Percentiles rank a stretch among this genome's conserved stretches.
These are phyloP conservation scores for Gavia stellata DNA, from an alignment of 2,113 vertebrate species.

Conservation along the genomic window DNA sequence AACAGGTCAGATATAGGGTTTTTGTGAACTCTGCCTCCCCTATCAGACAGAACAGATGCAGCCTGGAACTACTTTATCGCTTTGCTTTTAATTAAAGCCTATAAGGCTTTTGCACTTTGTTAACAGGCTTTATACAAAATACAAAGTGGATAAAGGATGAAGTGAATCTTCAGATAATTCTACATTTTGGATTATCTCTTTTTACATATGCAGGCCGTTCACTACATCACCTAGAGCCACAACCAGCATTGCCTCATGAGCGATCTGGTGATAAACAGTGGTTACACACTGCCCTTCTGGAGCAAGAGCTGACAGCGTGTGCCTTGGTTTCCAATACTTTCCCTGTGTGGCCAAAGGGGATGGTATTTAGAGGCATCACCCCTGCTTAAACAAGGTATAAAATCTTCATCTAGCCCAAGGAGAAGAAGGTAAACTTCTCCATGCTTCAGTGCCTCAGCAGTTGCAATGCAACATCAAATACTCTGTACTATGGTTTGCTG, in stretches of 20 bases:
- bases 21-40: neutral
- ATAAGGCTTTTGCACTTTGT: neutral
- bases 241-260: neutral
- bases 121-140: neutral
- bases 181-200: neutral
- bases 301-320: neutral
- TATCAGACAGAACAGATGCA: constrained; percentile 24
- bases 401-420: neutral
- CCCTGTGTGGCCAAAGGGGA: neutral
- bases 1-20: neutral
- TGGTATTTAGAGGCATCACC: neutral
- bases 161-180: neutral
- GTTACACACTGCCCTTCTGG: neutral
- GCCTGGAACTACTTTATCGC: neutral
- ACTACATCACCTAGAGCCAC: neutral
- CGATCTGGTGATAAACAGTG: neutral
- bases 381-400: neutral
- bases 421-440: neutral
- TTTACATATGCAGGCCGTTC: neutral
- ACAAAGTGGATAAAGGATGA: neutral
- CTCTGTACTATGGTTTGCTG: neutral
- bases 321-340: neutral
- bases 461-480: neutral
- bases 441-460: neutral
- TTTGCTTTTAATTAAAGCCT: constrained; percentile 26